A percentile compares a stretch with the other conserved stretches of the same genome.
Conservation (phyloP, 2,113 vertebrate genomes). For the Toxotes jaculatrix region DNA sequence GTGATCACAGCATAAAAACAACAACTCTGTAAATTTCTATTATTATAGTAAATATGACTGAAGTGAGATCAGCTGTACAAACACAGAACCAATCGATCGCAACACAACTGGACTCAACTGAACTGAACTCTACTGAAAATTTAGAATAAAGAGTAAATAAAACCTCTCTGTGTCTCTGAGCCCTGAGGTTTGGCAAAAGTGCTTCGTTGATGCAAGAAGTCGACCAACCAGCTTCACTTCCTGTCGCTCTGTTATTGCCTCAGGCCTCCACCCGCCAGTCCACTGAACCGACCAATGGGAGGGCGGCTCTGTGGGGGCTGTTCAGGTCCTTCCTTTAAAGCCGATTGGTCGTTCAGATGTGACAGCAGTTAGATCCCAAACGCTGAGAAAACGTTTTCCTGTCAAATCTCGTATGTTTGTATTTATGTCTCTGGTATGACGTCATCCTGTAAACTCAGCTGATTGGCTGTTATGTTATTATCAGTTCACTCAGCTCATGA, state of each 20-base stretch:
- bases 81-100: slow-evolving; percentile 62
- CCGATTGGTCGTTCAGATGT: slow-evolving; percentile 26
- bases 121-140: slow-evolving; percentile 64
- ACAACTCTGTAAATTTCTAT: slow-evolving; percentile 52
- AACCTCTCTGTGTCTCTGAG: slow-evolving; percentile 70
- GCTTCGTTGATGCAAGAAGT: slow-evolving; percentile 61
- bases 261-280: background rate
- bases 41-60: slow-evolving; percentile 62
- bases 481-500: background rate
- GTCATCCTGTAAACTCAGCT: slow-evolving; percentile 6
- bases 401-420: background rate
- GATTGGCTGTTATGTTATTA: slow-evolving; percentile 1
- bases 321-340: slow-evolving; percentile 16
- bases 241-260: slow-evolving; percentile 54
- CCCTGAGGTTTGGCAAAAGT: slow-evolving; percentile 80
- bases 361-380: slow-evolving; percentile 24
- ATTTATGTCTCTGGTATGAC: background rate
- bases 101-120: slow-evolving; percentile 63
- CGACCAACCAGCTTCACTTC: slow-evolving; percentile 38
- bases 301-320: slow-evolving; percentile 1
- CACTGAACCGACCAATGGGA: slow-evolving; percentile 16
- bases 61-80: slow-evolving; percentile 67
- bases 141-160: slow-evolving; percentile 65
- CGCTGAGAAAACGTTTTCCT: background rate
- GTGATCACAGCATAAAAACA: slow-evolving; percentile 56